Percentiles rank a stretch among this genome's conserved stretches.
phyloP scores from a whole-genome alignment of 2,888 invertebrate genomes.

The Cloeon dipterum region DNA sequence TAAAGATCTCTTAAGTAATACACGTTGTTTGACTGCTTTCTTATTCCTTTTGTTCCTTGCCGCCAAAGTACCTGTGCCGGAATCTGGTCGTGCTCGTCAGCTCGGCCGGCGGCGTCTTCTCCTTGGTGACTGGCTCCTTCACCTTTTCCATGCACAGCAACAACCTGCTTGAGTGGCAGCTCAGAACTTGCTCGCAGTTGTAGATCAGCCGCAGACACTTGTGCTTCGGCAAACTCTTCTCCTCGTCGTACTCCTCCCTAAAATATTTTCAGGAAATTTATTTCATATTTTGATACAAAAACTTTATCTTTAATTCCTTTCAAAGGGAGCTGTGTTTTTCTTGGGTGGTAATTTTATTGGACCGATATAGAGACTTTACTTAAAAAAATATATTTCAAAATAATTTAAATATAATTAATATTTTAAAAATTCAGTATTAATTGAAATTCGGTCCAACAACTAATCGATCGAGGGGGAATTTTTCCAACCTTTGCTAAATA shows the following conservation, averaged over 20 bases:
- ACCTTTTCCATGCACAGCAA: constrained; percentile 70
- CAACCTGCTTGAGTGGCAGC: constrained; percentile 53
- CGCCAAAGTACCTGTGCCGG: constrained; percentile 40
- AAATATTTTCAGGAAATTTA: no score
- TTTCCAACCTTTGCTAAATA: no score
- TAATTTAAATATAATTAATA: no score
- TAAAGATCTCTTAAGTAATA: no score
- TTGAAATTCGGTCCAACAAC: no score
- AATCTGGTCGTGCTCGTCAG: constrained; percentile 20
- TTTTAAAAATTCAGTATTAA: no score
- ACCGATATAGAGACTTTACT: no score
- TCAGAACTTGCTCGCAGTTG: constrained; percentile 77
- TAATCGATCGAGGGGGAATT: no score
- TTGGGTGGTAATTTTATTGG: no score
- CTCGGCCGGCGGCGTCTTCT: not conserved
- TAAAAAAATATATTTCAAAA: no score
- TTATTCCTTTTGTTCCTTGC: not conserved
- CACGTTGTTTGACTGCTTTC: not conserved
- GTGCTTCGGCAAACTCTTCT: constrained; percentile 50
- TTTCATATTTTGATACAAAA: constrained; percentile 3
- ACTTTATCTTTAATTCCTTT: constrained; percentile 2
- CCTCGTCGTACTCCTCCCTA: constrained; percentile 47
- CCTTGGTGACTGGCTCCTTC: constrained; percentile 21
- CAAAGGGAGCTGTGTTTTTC: no score
- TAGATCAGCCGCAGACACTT: constrained; percentile 49